Evolutionary conservation across 2,113 vertebrate species (phyloP), one percentile per base, ranked within the genome.

Genomic region (Nerophis lumbriciformis): DNA sequence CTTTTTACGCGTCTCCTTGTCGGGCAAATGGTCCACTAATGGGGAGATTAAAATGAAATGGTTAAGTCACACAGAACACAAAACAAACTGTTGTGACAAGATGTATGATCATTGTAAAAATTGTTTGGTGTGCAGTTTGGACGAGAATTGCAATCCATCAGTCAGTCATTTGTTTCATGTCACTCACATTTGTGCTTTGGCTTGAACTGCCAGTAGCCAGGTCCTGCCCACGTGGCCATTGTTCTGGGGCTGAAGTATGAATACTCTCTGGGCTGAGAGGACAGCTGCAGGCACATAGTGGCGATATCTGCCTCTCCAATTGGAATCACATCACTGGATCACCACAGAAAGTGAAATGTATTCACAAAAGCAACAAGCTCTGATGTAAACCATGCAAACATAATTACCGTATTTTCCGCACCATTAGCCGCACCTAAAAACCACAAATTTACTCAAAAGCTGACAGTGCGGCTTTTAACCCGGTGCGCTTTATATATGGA

Each of bases 231-330:
- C 50, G 94, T 90, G 0, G 93, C 92, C 89, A 99, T 94, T 1
- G 88, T 93, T 12, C 88, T 90, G 14, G 96, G 97, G 77, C 96
- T 98, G 84, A 99, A 99, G 87, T 99, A 99, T 4, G 97, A 99
- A 54, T 99, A 99, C 64, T 99, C 97, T 53, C 96, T 91, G 37
- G 95, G 93, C 16, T 93, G 86, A 78, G 90, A 87, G 12, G 96
- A 98, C 38, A 99, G 80, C 65, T 96, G 93, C 42, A 90, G 88
- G 76, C 94, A 95, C 93, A 98, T 91, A 12, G 88, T 88, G 52
- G 77, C 14, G 1, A 98, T 83, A 78, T 96, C 94, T 14, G 89
- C 94, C 5, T 91, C 84, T 16, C 87, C 90, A 0, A 94, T 80
- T 1, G 90, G 73, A 69, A 90, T 85, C 0, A 82, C 71, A 0